A percentile compares a stretch with the other conserved stretches of the same genome.
phyloP scores from a whole-genome alignment of 2,888 invertebrate species.

The Drosophila kokeensis region DNA sequence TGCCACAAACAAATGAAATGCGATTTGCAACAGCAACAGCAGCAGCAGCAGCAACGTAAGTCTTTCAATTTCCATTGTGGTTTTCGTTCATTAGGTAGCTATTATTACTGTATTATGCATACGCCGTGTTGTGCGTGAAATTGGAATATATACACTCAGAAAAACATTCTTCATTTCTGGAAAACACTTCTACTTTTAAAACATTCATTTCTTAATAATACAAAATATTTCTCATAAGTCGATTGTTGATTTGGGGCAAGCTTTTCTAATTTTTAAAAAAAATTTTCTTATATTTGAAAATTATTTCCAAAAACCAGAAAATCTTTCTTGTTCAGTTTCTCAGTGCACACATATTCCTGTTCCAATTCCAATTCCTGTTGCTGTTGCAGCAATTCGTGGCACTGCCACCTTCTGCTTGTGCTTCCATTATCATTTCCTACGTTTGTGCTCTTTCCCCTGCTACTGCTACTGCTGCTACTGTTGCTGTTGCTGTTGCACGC shows the following conservation, averaged over 20 bases:
- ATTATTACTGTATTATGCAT: constrained; percentile 34
- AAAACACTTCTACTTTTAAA: not conserved
- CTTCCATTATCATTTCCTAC: constrained; percentile 22
- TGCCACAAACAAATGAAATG: constrained; percentile 21
- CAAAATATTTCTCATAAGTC: not conserved
- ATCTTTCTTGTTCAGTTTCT: not conserved
- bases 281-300: not conserved
- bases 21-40: not conserved
- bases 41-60: constrained; percentile 20
- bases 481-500: constrained; percentile 13
- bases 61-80: constrained; percentile 18
- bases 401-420: not conserved
- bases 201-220: not conserved
- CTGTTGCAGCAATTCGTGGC: not conserved
- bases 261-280: not conserved
- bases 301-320: not conserved
- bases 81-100: not conserved
- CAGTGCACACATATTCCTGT: constrained; percentile 5
- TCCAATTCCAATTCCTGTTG: constrained; percentile 7
- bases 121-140: not conserved
- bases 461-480: not conserved
- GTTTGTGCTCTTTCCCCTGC: constrained; percentile 32
- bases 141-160: not conserved
- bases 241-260: not conserved
- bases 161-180: not conserved